Conservation (phyloP, 2,113 vertebrate genomes). For the Pycnonotus jocosus region DNA sequence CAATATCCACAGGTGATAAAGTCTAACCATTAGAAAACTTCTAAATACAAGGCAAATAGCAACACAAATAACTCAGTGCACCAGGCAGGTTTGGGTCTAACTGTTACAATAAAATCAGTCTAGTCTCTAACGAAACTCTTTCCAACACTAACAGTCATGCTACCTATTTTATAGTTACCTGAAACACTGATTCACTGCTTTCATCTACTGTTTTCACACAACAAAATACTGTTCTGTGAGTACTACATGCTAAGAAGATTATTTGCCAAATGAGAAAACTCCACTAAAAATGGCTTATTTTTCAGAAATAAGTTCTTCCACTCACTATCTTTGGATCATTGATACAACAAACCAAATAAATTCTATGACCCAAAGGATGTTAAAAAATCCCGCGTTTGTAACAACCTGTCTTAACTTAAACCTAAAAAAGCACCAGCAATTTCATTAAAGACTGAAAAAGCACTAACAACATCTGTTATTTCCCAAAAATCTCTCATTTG, state of each 20-base stretch:
- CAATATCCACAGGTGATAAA: rapidly evolving
- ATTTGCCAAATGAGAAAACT: background rate
- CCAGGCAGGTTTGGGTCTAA: background rate
- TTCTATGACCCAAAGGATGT: background rate
- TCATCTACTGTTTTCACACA: background rate
- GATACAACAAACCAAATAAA: background rate
- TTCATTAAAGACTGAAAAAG: background rate
- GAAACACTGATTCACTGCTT: background rate
- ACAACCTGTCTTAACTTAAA: background rate
- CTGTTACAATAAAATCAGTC: background rate
- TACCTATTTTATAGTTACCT: background rate
- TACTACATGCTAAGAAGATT: background rate
- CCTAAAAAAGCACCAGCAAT: background rate
- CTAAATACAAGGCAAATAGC: background rate
- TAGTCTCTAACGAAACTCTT: background rate
- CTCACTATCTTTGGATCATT: background rate
- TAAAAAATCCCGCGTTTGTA: background rate
- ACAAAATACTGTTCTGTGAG: background rate
- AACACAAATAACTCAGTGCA: background rate
- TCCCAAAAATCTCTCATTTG: background rate
- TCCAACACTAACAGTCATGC: background rate
- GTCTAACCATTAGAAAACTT: background rate
- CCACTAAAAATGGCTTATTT: background rate
- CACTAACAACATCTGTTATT: background rate
- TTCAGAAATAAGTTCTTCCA: background rate